These are phyloP conservation scores for Amphiprion percula DNA, from an alignment of 2,113 vertebrate genomes.

Conservation along the genomic window DNA sequence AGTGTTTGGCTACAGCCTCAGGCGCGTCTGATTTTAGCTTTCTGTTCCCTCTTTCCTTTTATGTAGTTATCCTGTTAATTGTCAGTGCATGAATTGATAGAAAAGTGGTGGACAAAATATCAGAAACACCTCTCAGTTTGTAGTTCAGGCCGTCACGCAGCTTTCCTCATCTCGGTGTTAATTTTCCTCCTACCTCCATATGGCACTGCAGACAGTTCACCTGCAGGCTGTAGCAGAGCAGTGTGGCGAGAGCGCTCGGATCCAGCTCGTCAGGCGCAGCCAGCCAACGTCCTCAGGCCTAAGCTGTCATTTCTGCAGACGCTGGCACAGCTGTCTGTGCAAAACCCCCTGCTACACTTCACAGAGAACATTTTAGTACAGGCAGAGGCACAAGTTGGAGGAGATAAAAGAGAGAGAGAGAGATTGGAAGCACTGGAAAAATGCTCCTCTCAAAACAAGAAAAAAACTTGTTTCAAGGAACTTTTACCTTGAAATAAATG, in stretches of 20 bases:
- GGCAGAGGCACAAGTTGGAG: conserved; percentile 48
- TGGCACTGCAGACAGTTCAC: conserved; percentile 99
- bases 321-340: conserved; percentile 94
- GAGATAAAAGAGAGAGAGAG: conserved; percentile 11
- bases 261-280: conserved; percentile 87
- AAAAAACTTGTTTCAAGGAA: too few relatives aligned
- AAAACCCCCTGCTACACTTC: conserved; percentile 74
- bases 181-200: conserved; percentile 98
- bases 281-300: conserved; percentile 94
- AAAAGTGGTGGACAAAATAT: conserved; percentile 34
- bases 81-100: conserved; percentile 84
- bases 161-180: conserved; percentile 96
- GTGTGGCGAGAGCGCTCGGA: conserved; percentile 66
- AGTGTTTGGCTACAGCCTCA: conserved; percentile 83
- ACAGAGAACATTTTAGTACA: conserved; percentile 61
- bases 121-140: conserved; percentile 22
- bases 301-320: conserved; percentile 95
- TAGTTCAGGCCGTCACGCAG: conserved; percentile 82
- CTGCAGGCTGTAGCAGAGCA: conserved; percentile 97
- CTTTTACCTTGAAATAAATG: too few relatives aligned
- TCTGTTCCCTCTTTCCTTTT: conserved; percentile 89
- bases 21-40: conserved; percentile 91
- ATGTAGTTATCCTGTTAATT: conserved; percentile 94
- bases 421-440: not conserved
- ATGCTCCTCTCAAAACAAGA: too few relatives aligned